phyloP scores from a whole-genome alignment of 2,113 vertebrate genomes.

The Eonycteris spelaea region DNA sequence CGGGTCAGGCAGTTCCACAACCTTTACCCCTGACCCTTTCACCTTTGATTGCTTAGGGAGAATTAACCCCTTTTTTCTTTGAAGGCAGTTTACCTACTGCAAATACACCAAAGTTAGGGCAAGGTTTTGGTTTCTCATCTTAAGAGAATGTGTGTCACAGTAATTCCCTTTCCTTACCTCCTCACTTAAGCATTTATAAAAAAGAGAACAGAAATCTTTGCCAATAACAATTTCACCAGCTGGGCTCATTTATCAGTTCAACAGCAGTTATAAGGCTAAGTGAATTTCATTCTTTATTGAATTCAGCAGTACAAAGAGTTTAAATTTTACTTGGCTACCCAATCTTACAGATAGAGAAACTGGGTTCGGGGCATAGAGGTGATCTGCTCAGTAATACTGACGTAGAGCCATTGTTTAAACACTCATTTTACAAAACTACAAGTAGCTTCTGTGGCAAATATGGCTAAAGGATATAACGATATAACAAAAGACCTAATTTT shows the following conservation, averaged over 20 bases:
- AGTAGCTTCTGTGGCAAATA: neutral
- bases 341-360: neutral
- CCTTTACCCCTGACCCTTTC: neutral
- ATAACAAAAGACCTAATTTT: neutral
- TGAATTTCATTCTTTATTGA: conserved; percentile 4
- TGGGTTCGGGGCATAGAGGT: neutral
- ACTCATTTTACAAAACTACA: neutral
- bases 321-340: neutral
- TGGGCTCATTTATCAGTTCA: neutral
- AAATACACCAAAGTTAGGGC: neutral
- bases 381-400: neutral
- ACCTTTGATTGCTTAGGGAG: neutral
- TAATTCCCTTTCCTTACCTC: neutral
- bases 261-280: neutral
- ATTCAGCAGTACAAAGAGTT: neutral
- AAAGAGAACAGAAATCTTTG: conserved; percentile 32
- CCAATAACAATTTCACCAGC: neutral
- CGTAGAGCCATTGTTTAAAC: neutral
- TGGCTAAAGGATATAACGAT: neutral
- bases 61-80: neutral
- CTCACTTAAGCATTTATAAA: neutral
- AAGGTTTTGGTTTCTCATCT: neutral
- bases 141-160: neutral
- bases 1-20: neutral
- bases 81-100: neutral